Conservation (phyloP, 2,113 vertebrate genomes). For the Verasper variegatus region DNA sequence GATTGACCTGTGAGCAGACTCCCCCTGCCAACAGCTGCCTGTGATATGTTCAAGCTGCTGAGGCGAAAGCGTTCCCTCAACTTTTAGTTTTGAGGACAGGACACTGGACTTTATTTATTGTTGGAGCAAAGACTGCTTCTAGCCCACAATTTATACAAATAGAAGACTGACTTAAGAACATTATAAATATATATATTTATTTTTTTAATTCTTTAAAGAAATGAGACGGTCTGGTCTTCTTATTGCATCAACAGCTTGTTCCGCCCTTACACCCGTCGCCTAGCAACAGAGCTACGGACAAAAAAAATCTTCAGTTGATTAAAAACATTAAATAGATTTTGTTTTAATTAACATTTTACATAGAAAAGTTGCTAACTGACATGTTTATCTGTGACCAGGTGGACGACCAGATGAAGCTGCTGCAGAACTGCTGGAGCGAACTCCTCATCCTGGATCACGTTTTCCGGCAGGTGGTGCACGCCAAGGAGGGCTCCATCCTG, state of each 20-base stretch:
- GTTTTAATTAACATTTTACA: no score
- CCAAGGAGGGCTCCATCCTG: slow-evolving; percentile 95
- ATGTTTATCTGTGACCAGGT: slow-evolving; percentile 81
- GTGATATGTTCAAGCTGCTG: slow-evolving; percentile 41
- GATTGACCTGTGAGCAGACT: slow-evolving; percentile 53
- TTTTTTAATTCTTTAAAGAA: no score
- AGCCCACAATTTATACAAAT: background rate
- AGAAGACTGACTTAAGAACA: background rate
- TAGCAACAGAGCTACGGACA: no score
- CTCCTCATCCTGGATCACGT: slow-evolving; percentile 98
- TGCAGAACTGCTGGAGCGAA: slow-evolving; percentile 99
- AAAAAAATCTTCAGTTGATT: no score
- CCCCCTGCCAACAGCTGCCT: slow-evolving; percentile 35
- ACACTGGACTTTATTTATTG: background rate
- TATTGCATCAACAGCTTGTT: no score
- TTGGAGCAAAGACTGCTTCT: background rate
- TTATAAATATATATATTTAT: background rate
- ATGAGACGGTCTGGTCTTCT: no score
- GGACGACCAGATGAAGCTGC: slow-evolving; percentile 99
- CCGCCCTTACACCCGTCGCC: no score
- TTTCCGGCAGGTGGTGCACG: slow-evolving; percentile 96
- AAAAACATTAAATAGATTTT: no score
- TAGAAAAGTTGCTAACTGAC: background rate
- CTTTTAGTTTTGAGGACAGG: slow-evolving; percentile 8
- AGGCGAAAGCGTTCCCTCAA: background rate